A percentile compares a stretch with the other conserved stretches of the same genome.
These are phyloP conservation scores for Gymnoscopelus braueri DNA, from an alignment of 2,797 vertebrate genomes.

Conservation along the genomic window DNA sequence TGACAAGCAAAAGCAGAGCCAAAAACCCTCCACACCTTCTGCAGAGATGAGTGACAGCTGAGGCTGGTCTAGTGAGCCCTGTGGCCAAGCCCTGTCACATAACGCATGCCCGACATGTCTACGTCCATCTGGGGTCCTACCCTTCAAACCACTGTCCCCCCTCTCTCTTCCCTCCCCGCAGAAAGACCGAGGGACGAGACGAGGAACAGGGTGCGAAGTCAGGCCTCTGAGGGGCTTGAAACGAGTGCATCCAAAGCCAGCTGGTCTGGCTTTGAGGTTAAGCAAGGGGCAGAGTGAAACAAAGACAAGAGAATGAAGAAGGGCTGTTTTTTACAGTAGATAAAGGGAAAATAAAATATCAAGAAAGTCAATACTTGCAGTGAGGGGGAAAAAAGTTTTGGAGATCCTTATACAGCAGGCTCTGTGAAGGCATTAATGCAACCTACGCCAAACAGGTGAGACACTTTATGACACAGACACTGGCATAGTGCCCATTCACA, in stretches of 20 bases:
- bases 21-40: conserved; percentile 65
- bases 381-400: conserved; percentile 31
- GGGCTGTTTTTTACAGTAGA: conserved; percentile 45
- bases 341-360: conserved; percentile 48
- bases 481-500: too few species aligned
- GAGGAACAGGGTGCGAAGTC: conserved; percentile 83
- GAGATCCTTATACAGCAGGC: conserved; percentile 63
- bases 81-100: conserved; percentile 76
- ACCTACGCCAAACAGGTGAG: conserved; percentile 80
- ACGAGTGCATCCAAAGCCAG: conserved; percentile 87
- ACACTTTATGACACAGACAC: conserved; percentile 20
- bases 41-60: conserved; percentile 81
- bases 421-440: conserved; percentile 70
- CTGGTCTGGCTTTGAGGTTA: conserved; percentile 87
- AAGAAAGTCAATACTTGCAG: conserved; percentile 55
- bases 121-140: conserved; percentile 82
- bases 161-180: conserved; percentile 77
- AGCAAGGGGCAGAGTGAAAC: conserved; percentile 50
- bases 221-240: conserved; percentile 81
- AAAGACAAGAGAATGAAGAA: conserved; percentile 53
- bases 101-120: conserved; percentile 77
- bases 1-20: conserved; percentile 32
- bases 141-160: conserved; percentile 81
- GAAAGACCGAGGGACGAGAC: conserved; percentile 81
- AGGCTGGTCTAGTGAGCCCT: conserved; percentile 73